Base-by-base conservation (phyloP, 2,113 vertebrate genomes). In the Pongo pygmaeus region DNA sequence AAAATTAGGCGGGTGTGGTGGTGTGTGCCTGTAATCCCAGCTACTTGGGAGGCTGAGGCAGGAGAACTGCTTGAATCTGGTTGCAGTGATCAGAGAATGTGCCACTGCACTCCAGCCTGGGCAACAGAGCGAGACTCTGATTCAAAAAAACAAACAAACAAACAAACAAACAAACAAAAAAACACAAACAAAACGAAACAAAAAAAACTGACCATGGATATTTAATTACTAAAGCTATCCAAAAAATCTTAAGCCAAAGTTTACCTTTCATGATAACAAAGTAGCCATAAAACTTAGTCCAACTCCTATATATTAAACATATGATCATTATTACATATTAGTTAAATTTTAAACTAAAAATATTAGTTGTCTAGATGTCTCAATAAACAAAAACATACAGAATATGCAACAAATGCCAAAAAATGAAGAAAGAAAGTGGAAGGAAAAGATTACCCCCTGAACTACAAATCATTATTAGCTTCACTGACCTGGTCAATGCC, bases 401-500 rank as follows among this genome's bases (percentile, higher is more conserved):
- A 92, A 81, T 84, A 96, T 57, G 50, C 6, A 59, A 79, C n/a
- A 92, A 84, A 78, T 40, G 8, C 18, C 16, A 5, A 17, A 50
- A 67, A 27, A 10, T 14, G 48, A 75, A 27, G 10, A 48, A 61
- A 89, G 46, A 46, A 48, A 59, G 5, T 40, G 0, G 1, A 80
- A 78, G 18, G 27, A 10, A 75, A 84, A 64, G 11, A 91, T 11
- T 74, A 14, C 8, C 3, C 64, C 35, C 22, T 52, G 30, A 92
- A 35, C 85, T 3, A 90, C 1, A 2, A 91, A 93, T 61, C 38
- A 85, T 64, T 40, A 81, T 23, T 94, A 83, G 48, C 16, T 1
- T 92, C 88, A 98, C 98, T 96, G 91, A 99, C 99, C 99, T 99
- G 99, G 97, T 99, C 99, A 35, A 99, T 99, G 88, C 99, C 99